Conservation (phyloP, 2,888 invertebrate species). For the Disparrhopalites patrizii region DNA sequence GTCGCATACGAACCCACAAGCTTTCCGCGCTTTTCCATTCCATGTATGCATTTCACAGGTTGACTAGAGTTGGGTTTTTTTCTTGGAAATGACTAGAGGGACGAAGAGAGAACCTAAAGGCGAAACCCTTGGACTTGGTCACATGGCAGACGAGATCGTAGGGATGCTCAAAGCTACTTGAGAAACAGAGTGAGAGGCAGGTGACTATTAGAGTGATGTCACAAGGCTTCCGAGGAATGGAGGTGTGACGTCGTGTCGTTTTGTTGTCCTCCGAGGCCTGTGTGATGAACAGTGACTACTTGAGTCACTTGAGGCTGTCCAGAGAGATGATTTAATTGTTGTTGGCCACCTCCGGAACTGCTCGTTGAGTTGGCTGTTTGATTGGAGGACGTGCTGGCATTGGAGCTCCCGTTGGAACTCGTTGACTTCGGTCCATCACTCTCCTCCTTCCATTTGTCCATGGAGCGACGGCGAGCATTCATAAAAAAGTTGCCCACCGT, state of each 20-base stretch:
- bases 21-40: too few relatives aligned
- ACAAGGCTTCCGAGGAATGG: constrained; percentile 33
- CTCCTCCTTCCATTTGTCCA: constrained; percentile 98
- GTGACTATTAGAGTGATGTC: constrained; percentile 27
- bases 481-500: constrained; percentile 99
- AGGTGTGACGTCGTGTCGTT: constrained; percentile 15
- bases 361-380: constrained; percentile 37
- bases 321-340: constrained; percentile 25
- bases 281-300: constrained; percentile 45
- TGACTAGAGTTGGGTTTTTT: too few relatives aligned
- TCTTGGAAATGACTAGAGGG: too few relatives aligned
- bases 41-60: too few relatives aligned
- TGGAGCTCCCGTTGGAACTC: constrained; percentile 22
- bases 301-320: constrained; percentile 35
- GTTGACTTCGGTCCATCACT: constrained; percentile 56
- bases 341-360: constrained; percentile 32
- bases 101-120: too few relatives aligned
- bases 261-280: constrained; percentile 24
- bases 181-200: constrained; percentile 35
- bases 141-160: too few relatives aligned
- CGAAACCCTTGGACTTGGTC: too few relatives aligned
- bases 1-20: too few relatives aligned
- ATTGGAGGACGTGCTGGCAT: constrained; percentile 28
- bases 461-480: constrained; percentile 96
- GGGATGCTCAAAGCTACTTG: constrained; percentile 43